These are phyloP conservation scores for Drosophila lacicola DNA, from an alignment of 2,888 invertebrate species.

Conservation along the genomic window DNA sequence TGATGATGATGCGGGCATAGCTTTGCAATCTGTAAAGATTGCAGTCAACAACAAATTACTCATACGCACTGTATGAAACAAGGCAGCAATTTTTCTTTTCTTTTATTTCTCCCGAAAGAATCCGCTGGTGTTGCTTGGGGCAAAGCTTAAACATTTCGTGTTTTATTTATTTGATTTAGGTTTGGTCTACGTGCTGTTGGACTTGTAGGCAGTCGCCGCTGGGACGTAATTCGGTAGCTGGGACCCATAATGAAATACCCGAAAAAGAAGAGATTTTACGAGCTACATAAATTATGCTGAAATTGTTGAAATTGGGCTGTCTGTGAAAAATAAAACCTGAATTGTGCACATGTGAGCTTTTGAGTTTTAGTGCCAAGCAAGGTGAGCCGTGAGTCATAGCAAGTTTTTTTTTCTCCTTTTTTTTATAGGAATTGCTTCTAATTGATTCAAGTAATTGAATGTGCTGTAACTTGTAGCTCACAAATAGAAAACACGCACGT, in stretches of 20 bases:
- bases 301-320: slow-evolving; percentile 11
- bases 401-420: not conserved
- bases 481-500: not conserved
- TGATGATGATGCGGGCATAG: slow-evolving; percentile 16
- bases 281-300: slow-evolving; percentile 48
- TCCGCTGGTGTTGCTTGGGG: slow-evolving; percentile 12
- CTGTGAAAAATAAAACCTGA: slow-evolving; percentile 1
- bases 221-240: slow-evolving; percentile 28
- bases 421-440: not conserved
- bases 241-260: slow-evolving; percentile 12
- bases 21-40: slow-evolving; percentile 35
- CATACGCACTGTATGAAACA: slow-evolving; percentile 55
- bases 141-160: slow-evolving; percentile 33
- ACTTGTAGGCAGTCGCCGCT: slow-evolving; percentile 37
- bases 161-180: slow-evolving; percentile 26
- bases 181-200: slow-evolving; percentile 62
- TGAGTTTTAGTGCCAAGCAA: not conserved
- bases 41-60: slow-evolving; percentile 52
- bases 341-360: slow-evolving; percentile 17
- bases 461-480: not conserved
- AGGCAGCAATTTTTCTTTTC: slow-evolving; percentile 12
- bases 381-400: slow-evolving; percentile 4
- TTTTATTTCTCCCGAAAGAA: slow-evolving; percentile 2
- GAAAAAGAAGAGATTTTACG: slow-evolving; percentile 10
- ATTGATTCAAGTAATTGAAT: slow-evolving; percentile 7